These are phyloP conservation scores for Petrocephalus sullivani DNA, from an alignment of 2,797 vertebrate genomes.

Conservation along the genomic window DNA sequence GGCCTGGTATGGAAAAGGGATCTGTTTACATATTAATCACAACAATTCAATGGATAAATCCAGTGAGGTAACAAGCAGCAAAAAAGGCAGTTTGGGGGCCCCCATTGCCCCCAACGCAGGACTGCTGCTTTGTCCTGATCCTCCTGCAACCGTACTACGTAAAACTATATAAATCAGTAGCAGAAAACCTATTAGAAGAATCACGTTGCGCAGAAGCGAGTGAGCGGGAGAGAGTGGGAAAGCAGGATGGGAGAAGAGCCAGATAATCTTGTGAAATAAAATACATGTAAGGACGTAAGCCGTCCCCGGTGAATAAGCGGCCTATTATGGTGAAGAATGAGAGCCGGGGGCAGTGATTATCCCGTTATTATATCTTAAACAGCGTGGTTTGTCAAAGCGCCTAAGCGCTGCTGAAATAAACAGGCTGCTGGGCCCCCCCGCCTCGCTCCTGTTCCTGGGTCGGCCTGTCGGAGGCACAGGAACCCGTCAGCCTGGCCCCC, in stretches of 20 bases:
- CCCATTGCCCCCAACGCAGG: background rate
- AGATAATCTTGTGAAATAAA: conserved; percentile 74
- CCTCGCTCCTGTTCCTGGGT: conserved; percentile 48
- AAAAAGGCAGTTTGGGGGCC: background rate
- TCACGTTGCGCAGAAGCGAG: background rate
- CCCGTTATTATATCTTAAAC: conserved; percentile 87
- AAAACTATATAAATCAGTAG: background rate
- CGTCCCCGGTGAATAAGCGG: conserved; percentile 75
- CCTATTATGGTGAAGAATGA: conserved; percentile 85
- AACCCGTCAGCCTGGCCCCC: conserved; percentile 33
- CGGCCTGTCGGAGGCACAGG: conserved; percentile 55
- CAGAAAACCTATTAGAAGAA: background rate
- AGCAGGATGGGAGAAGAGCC: conserved; percentile 44
- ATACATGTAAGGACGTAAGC: conserved; percentile 69
- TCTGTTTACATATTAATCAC: background rate
- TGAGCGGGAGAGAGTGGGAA: conserved; percentile 25
- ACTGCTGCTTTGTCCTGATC: background rate
- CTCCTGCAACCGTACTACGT: background rate
- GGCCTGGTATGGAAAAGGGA: background rate
- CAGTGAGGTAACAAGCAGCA: background rate
- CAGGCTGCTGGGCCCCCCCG: conserved; percentile 39
- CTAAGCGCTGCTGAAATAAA: conserved; percentile 58
- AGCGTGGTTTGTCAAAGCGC: conserved; percentile 83
- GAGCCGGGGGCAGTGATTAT: conserved; percentile 82
- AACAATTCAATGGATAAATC: conserved; percentile 9